A percentile compares a stretch with the other conserved stretches of the same genome.
phyloP scores from a whole-genome alignment of 2,113 vertebrate genomes.

The Mungos mungo region DNA sequence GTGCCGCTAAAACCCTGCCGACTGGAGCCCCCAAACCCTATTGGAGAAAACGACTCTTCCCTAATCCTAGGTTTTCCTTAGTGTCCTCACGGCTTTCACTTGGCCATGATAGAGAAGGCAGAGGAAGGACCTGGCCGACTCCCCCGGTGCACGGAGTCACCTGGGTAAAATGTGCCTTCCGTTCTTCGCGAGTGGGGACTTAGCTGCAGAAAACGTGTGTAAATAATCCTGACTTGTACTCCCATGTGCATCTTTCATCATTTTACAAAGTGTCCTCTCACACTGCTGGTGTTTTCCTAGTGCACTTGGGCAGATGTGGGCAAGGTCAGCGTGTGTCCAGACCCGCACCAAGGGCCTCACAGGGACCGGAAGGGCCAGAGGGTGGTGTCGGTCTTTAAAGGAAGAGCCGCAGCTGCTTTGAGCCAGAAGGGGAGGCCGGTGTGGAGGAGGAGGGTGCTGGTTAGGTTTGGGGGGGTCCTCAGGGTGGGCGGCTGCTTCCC shows the following conservation, averaged over 20 bases:
- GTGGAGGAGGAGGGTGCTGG: background rate
- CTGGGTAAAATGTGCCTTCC: accelerated
- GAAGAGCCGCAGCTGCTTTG: background rate
- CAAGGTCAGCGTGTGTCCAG: background rate
- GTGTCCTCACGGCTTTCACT: background rate
- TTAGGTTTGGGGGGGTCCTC: background rate
- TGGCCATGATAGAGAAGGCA: background rate
- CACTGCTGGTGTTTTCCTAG: background rate
- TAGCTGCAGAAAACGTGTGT: background rate
- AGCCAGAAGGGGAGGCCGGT: background rate
- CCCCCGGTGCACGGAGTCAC: accelerated
- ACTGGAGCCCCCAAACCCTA: background rate
- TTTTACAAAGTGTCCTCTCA: background rate
- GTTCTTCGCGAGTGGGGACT: background rate
- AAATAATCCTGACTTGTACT: accelerated
- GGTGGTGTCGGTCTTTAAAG: background rate
- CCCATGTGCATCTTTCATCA: background rate
- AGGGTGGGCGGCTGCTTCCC: background rate
- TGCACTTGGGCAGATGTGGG: background rate
- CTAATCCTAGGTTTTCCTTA: background rate
- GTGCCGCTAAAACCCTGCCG: background rate
- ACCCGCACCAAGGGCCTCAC: accelerated
- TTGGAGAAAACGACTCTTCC: background rate
- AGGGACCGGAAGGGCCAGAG: background rate
- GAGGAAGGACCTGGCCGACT: background rate